Evolutionary conservation across 2,888 invertebrate species (phyloP), one percentile per base, ranked within the genome.

Genomic region (Cepaea hortensis): DNA sequence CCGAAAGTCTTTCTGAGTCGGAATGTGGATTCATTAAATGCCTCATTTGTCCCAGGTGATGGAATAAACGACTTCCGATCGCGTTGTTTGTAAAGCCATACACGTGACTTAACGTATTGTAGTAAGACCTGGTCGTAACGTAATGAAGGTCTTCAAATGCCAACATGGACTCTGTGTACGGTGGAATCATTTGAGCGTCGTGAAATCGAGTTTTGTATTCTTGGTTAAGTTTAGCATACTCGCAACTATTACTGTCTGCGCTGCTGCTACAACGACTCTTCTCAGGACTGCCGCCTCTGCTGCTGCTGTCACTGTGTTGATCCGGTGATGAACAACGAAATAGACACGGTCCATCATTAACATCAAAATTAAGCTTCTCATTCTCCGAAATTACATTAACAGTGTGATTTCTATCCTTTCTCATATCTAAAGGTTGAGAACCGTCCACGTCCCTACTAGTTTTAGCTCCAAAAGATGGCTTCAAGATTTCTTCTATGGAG

Each of bases 401-500:
- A 46, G 9, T 68, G 9, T 68, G 46, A 48, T 48, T 7, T 46
- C 68, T 61, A 3, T 48, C 46, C 23, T 23, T 79, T 62, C 79
- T n/a, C 79, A 79, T 79, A 23, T 79, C 79, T 50, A 79, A 18
- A 3, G 79, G 79, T 23, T 79, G 62, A 48, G 62, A 6, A 80
- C 13, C 61, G 62, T 23, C 9, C 23, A 13, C 6, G 0, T 3
- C 23, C 20, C 15, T 23, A 23, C 48, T 62, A 7, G 7, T 35
- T 18, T 82, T 70, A 7, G 4, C 35, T 0, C 84, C 84, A 48
- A 84, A 84, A 13, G 84, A 84, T 2, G 84, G 84, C n/a, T 84
- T 84, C 62, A 84, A 20, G 3, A 84, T 84, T 62, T 75, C 84
- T 9, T 84, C 84, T n/a, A 84, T 84, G 13, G 84, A 84, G 62